phyloP scores from a whole-genome alignment of 2,113 vertebrate species.

The Aythya baeri region DNA sequence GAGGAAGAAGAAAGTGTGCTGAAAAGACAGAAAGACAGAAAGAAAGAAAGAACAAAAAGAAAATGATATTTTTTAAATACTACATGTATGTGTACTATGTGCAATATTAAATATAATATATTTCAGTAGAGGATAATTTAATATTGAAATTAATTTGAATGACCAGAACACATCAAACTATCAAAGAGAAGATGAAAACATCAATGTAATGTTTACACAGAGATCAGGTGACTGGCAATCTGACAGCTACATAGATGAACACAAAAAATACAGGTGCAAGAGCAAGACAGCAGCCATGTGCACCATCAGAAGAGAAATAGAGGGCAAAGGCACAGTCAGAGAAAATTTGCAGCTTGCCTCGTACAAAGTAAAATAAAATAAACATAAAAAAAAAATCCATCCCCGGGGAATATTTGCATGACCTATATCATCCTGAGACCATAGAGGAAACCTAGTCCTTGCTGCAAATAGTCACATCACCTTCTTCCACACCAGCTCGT shows the following conservation, averaged over 20 bases:
- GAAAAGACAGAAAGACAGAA: no score
- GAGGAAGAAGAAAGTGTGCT: no score
- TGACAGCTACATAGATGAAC: not conserved
- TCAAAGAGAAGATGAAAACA: not conserved
- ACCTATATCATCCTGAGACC: not conserved
- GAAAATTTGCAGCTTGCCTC: not conserved
- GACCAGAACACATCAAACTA: not conserved
- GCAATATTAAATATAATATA: not conserved
- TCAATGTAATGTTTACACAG: not conserved
- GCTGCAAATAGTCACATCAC: accelerated
- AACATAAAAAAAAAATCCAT: not conserved
- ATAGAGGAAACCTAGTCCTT: not conserved
- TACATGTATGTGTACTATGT: not conserved
- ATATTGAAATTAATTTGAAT: not conserved
- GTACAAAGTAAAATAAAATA: not conserved
- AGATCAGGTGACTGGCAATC: not conserved
- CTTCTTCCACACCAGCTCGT: no score
- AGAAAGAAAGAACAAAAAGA: no score
- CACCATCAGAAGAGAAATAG: not conserved
- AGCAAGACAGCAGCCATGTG: not conserved
- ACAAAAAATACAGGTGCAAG: not conserved
- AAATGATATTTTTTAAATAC: not conserved
- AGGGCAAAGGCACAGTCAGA: not conserved
- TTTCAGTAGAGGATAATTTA: not conserved
- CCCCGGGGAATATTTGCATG: not conserved